These are phyloP conservation scores for Protonibea diacanthus DNA, from an alignment of 2,797 vertebrate species.

Conservation along the genomic window DNA sequence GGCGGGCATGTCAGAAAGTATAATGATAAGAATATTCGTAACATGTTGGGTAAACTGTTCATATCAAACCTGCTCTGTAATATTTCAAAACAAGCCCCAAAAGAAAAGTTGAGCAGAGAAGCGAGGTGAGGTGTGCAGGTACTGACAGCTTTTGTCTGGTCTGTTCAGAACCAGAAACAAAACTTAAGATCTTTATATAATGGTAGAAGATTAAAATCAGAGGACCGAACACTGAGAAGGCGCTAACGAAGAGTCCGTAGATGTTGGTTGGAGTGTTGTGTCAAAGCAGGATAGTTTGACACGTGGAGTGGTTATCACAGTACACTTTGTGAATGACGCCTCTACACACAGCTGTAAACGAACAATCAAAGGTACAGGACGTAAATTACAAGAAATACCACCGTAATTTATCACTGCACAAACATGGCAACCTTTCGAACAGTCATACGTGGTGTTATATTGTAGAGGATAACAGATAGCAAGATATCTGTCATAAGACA, in stretches of 20 bases:
- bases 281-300: background rate
- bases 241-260: background rate
- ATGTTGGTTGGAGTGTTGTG: background rate
- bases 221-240: background rate
- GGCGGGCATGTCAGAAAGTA: background rate
- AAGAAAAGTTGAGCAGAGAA: constrained; percentile 1
- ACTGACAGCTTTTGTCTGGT: background rate
- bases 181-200: background rate
- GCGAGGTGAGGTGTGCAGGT: constrained; percentile 22
- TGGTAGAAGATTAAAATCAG: background rate
- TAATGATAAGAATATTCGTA: background rate
- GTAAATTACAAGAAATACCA: background rate
- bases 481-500: constrained; percentile 14
- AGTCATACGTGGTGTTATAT: background rate
- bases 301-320: background rate
- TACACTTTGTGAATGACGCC: background rate
- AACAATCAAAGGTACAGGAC: background rate
- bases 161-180: constrained; percentile 12
- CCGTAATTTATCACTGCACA: background rate
- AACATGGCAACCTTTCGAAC: fast-evolving
- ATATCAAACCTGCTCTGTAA: constrained; percentile 10
- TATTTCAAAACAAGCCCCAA: constrained; percentile 4
- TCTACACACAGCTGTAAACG: background rate
- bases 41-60: background rate
- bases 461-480: constrained; percentile 4